phyloP scores from a whole-genome alignment of 2,888 invertebrate species.

The Deroplatys truncata region DNA sequence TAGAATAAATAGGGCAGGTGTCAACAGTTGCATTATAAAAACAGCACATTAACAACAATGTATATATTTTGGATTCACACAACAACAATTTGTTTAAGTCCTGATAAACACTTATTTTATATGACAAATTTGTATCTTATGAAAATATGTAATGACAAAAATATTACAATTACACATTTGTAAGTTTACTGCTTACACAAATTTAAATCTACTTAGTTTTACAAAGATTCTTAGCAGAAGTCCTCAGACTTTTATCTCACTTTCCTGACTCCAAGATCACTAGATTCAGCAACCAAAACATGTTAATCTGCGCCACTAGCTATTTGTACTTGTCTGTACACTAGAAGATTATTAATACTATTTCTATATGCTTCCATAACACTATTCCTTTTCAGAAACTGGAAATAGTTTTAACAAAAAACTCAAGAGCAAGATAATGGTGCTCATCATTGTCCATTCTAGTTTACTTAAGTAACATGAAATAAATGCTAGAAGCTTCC shows the following conservation, averaged over 20 bases:
- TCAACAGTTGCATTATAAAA: no score
- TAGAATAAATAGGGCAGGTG: no score
- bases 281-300: neutral
- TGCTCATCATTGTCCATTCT: neutral
- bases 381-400: neutral
- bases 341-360: neutral
- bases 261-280: neutral
- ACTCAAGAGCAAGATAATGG: neutral
- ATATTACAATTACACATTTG: neutral
- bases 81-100: neutral
- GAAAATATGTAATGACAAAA: neutral
- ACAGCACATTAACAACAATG: neutral
- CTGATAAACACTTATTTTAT: neutral
- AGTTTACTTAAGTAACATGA: neutral
- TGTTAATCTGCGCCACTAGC: neutral
- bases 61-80: neutral
- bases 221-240: neutral
- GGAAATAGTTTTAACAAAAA: neutral
- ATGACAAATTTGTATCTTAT: neutral
- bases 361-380: neutral
- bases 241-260: neutral
- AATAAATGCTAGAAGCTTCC: neutral
- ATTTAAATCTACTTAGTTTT: neutral
- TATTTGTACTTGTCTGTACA: neutral
- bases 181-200: neutral